Evolutionary conservation across 1,140 invertebrate genomes (phyloP), one percentile per base, ranked within the genome.

Genomic region (Chironomus tepperi): DNA sequence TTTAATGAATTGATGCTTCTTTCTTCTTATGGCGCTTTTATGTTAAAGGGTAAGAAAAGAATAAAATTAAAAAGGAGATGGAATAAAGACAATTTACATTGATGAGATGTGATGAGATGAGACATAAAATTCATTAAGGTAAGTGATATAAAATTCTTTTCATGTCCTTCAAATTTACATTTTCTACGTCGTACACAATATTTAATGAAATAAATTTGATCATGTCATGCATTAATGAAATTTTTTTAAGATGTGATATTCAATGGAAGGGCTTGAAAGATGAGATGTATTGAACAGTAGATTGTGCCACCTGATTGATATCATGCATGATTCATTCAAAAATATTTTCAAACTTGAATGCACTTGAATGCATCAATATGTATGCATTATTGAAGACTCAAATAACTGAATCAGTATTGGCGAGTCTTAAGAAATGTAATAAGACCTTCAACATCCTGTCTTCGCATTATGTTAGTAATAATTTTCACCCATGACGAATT

Each of bases 381-480:
- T 57, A 5, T 15, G 12, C 47, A 5, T 57, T 57, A 12, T 57
- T 57, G 3, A 57, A 57, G 3, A 57, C n/a, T 57, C 47, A 57
- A 57, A 34, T 34, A 5, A 5, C 24, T 34, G 24, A 2, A 2
- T 34, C 1, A 5, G 1, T 34, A 34, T 34, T 34, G 24, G 24
- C 3, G 47, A 57, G 12, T 12, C 47, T 57, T 57, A 34, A 34
- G 47, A 57, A 15, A 12, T 57, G 47, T 57, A 57, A 57, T 57
- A 57, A 57, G 47, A 57, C 47, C 47, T 57, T 57, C 47, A 57
- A 57, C 47, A 57, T 57, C 47, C 47, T 57, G 47, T 15, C 47
- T 57, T 15, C n/a, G 15, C 7, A 47, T 47, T n/a, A 12, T 15
- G 12, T 57, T 57, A 57, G n/a, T 57, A 57, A 57, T 57, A n/a